These are phyloP conservation scores for Oryzias celebensis DNA, from an alignment of 2,113 vertebrate species.

Conservation along the genomic window DNA sequence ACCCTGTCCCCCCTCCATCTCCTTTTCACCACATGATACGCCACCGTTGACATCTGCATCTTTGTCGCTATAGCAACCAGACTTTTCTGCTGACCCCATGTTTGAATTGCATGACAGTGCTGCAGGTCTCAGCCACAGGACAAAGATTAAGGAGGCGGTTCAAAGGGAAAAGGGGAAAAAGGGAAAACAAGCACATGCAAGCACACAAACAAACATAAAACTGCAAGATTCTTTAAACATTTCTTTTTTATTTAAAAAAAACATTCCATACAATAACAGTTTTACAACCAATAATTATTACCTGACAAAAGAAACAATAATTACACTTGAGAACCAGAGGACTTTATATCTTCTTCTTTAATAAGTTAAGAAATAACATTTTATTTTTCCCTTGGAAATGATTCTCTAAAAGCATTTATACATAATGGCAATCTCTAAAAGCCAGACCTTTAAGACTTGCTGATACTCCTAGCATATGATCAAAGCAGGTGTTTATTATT, in stretches of 20 bases:
- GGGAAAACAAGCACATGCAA: neutral
- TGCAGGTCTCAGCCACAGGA: constrained; percentile 35
- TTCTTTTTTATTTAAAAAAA: constrained; percentile 82
- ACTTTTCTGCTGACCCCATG: constrained; percentile 55
- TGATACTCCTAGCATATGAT: constrained; percentile 55
- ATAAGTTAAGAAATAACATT: constrained; percentile 81
- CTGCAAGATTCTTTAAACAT: constrained; percentile 45
- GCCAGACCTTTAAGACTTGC: constrained; percentile 56
- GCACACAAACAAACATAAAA: neutral
- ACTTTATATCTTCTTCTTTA: constrained; percentile 52
- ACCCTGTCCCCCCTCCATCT: constrained; percentile 34
- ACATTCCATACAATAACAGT: constrained; percentile 77
- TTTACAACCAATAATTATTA: constrained; percentile 73
- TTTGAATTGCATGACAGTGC: constrained; percentile 50
- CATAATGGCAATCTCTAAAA: constrained; percentile 56
- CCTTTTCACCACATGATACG: constrained; percentile 73
- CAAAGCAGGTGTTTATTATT: constrained; percentile 48
- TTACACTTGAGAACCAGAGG: constrained; percentile 71
- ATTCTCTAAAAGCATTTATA: constrained; percentile 57
- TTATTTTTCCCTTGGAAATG: constrained; percentile 45
- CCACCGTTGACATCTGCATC: constrained; percentile 60
- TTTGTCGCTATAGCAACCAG: constrained; percentile 60
- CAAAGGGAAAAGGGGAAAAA: neutral
- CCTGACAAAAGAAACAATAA: constrained; percentile 67
- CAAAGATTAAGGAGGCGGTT: constrained; percentile 24